Evolutionary conservation across 2,797 vertebrate genomes (phyloP).

Genomic region (Sphenodon punctatus): DNA sequence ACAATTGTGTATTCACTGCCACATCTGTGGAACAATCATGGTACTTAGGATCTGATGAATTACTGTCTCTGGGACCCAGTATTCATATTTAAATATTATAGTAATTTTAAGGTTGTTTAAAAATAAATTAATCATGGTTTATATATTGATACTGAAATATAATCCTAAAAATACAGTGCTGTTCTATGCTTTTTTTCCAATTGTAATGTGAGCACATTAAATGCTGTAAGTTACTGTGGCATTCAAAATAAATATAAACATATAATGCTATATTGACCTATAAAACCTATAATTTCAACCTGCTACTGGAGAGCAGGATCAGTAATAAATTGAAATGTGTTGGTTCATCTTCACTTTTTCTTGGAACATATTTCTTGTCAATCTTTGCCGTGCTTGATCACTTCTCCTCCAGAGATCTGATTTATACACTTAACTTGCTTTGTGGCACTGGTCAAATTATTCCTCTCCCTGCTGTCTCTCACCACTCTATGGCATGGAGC

Average conservation of each 20-base stretch:
- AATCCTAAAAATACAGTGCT: not conserved
- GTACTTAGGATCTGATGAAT: not conserved
- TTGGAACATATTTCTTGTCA: not conserved
- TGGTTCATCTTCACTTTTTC: fast-evolving
- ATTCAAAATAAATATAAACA: not conserved
- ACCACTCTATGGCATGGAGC: too few species aligned
- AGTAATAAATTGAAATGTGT: not conserved
- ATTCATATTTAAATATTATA: not conserved
- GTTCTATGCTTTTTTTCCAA: not conserved
- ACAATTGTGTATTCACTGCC: not conserved
- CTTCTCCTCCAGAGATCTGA: too few species aligned
- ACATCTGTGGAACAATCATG: not conserved
- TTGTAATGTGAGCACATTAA: not conserved
- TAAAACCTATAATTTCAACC: not conserved
- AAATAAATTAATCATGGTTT: too few species aligned
- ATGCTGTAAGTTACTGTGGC: not conserved
- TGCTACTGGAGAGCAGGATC: not conserved
- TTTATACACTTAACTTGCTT: too few species aligned
- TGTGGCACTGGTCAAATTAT: too few species aligned
- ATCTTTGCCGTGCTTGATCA: too few species aligned
- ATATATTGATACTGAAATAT: too few species aligned
- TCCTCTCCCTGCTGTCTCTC: too few species aligned
- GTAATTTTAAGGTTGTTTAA: too few species aligned
- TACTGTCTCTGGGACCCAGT: not conserved
- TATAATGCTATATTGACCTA: not conserved